Percentiles rank a stretch among this genome's conserved stretches.
These are phyloP conservation scores for Accipiter cooperii DNA, from an alignment of 2,113 vertebrate genomes.

Conservation along the genomic window DNA sequence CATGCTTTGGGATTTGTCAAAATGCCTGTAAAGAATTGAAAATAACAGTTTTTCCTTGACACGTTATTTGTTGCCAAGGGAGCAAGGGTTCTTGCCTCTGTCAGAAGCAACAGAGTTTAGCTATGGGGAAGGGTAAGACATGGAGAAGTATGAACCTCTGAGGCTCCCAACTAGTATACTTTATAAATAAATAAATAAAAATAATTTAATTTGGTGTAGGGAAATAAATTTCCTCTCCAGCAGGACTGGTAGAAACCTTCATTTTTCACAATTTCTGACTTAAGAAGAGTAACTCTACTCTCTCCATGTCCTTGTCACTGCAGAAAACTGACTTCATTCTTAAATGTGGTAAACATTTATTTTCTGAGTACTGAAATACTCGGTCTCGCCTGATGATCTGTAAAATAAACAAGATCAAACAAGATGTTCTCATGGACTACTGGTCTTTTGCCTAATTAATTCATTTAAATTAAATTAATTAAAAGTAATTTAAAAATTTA, in stretches of 20 bases:
- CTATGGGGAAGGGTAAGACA: neutral
- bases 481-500: neutral
- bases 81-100: neutral
- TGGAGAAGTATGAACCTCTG: neutral
- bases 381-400: neutral
- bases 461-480: neutral
- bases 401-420: neutral
- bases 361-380: neutral
- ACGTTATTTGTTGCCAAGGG: neutral
- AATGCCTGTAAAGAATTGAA: neutral
- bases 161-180: neutral
- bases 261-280: neutral
- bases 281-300: neutral
- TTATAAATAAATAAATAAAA: neutral
- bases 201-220: neutral
- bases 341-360: neutral
- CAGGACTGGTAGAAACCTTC: neutral
- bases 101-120: neutral
- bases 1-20: neutral
- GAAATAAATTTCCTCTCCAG: neutral
- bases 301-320: neutral
- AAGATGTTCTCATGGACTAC: neutral
- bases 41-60: neutral
- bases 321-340: neutral
- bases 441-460: neutral